Conservation (phyloP, 92 coral and sea anemone genomes). For the Virgularia gustaviana region DNA sequence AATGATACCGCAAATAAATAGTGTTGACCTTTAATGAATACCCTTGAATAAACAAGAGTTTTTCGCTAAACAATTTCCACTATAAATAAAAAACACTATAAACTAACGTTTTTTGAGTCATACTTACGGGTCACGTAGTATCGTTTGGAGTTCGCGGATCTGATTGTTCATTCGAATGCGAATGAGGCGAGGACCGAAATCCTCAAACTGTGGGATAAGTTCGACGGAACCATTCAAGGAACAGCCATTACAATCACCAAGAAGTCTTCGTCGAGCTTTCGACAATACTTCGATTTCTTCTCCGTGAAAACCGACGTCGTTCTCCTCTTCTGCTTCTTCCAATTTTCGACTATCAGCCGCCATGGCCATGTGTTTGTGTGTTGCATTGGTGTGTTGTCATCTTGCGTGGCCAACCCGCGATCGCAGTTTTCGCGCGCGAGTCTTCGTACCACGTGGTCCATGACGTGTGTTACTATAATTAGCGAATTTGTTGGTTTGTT, state of each 20-base stretch:
- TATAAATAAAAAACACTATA: neutral
- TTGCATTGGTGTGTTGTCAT: too few species aligned
- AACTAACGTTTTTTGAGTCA: too few species aligned
- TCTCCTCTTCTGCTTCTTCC: too few species aligned
- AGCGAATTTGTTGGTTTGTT: too few species aligned
- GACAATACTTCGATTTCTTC: constrained; percentile 1
- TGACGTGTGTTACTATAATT: too few species aligned
- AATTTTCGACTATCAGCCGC: constrained; percentile 13
- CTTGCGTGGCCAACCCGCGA: neutral
- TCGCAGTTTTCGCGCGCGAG: too few species aligned
- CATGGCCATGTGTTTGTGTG: too few species aligned
- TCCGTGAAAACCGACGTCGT: neutral
- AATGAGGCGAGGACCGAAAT: constrained; percentile 73
- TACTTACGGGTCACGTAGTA: constrained; percentile 81
- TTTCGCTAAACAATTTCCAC: too few species aligned
- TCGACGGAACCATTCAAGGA: constrained; percentile 34
- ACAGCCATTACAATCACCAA: constrained; percentile 15
- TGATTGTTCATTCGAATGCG: constrained; percentile 83
- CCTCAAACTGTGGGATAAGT: constrained; percentile 38
- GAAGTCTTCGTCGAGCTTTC: neutral
- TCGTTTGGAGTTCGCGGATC: constrained; percentile 89
- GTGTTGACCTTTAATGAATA: too few species aligned
- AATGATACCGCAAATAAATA: too few species aligned
- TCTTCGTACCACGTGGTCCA: too few species aligned
- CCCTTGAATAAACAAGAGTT: too few species aligned